Conservation (phyloP, 2,888 invertebrate genomes). For the Patella ulyssiponensis region DNA sequence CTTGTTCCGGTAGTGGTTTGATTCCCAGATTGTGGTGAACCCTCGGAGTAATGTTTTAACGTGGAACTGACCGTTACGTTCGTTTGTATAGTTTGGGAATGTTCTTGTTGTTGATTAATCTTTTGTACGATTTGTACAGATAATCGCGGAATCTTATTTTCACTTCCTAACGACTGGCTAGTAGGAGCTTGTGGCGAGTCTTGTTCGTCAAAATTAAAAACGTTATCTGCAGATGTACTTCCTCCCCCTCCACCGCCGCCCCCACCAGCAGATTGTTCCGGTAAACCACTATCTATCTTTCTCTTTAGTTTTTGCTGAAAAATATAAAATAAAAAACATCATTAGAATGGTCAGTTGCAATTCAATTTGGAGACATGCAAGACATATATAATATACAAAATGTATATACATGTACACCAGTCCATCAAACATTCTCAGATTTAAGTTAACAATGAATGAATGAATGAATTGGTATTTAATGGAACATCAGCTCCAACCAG, state of each 20-base stretch:
- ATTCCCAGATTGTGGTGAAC: slow-evolving; percentile 28
- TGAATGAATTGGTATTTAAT: no score
- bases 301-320: slow-evolving; percentile 60
- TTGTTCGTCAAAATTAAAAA: slow-evolving; percentile 55
- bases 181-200: slow-evolving; percentile 41
- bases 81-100: slow-evolving; percentile 89
- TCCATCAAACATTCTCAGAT: no score
- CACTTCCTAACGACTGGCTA: slow-evolving; percentile 30
- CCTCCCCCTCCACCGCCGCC: slow-evolving; percentile 32
- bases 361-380: no score
- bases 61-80: slow-evolving; percentile 87
- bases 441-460: no score
- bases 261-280: slow-evolving; percentile 33
- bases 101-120: slow-evolving; percentile 83
- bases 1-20: slow-evolving; percentile 39
- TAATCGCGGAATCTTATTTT: slow-evolving; percentile 74
- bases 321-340: slow-evolving; percentile 24
- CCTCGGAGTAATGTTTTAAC: slow-evolving; percentile 79
- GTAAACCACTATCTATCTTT: slow-evolving; percentile 54
- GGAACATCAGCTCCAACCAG: no score
- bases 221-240: slow-evolving; percentile 44
- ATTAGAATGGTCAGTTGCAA: not conserved
- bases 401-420: no score
- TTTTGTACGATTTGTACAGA: slow-evolving; percentile 91
- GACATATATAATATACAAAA: no score